Conservation (phyloP, 2,113 vertebrate genomes). For the Psilopsiagon aurifrons region DNA sequence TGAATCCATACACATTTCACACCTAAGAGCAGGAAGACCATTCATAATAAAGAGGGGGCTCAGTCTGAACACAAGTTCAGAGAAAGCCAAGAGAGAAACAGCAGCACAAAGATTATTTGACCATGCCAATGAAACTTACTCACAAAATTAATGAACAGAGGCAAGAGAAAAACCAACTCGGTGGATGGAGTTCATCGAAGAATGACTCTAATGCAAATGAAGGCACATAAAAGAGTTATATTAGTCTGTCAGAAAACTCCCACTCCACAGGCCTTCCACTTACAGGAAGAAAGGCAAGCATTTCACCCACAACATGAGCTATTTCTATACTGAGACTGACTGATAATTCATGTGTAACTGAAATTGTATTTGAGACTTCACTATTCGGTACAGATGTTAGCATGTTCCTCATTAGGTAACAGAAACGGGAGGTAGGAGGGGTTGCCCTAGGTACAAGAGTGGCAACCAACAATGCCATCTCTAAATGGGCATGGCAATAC, state of each 20-base stretch:
- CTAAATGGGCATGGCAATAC: conserved; percentile 16
- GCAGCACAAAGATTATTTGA: background rate
- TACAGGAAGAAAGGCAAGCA: conserved; percentile 49
- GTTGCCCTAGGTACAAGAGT: conserved; percentile 8
- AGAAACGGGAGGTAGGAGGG: background rate
- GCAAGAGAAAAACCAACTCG: background rate
- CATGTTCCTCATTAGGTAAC: background rate
- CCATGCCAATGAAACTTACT: background rate
- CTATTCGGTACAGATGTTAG: background rate
- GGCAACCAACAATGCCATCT: conserved; percentile 18
- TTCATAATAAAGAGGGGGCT: background rate
- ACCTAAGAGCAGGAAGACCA: background rate
- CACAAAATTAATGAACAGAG: conserved; percentile 17
- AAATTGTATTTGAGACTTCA: conserved; percentile 16
- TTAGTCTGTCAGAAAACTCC: conserved; percentile 17
- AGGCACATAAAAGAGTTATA: conserved; percentile 22
- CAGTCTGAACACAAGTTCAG: background rate
- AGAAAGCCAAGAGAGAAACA: background rate
- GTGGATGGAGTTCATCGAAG: conserved; percentile 25
- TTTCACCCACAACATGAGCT: conserved; percentile 55
- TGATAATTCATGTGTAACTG: conserved; percentile 44
- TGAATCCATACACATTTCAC: background rate
- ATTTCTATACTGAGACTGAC: conserved; percentile 27
- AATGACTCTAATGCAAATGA: conserved; percentile 43
- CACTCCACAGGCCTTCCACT: background rate